Conservation (phyloP, 1,140 invertebrate species). For the Pseudobourletiella spinata region DNA sequence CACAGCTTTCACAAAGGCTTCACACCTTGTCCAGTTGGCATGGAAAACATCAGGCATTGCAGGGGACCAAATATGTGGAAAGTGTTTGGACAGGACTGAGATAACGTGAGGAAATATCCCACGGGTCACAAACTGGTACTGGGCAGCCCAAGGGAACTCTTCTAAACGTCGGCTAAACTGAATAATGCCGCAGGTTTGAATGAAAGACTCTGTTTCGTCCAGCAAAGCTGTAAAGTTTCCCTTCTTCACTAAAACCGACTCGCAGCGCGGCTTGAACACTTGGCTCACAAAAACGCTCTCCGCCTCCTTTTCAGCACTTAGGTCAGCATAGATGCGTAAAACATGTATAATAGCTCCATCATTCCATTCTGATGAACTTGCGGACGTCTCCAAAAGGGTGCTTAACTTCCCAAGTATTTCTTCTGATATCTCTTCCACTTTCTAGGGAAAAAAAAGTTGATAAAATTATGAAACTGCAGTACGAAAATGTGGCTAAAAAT, state of each 20-base stretch:
- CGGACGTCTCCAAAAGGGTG: slow-evolving; percentile 8
- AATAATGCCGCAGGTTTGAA: slow-evolving; percentile 17
- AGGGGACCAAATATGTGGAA: slow-evolving; percentile 36
- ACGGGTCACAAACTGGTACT: slow-evolving; percentile 27
- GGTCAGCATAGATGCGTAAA: not conserved
- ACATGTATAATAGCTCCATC: not conserved
- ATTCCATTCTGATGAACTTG: not conserved
- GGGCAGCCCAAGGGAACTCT: slow-evolving; percentile 27
- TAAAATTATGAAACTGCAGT: too few species aligned
- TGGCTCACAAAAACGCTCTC: slow-evolving; percentile 27
- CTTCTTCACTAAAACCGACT: slow-evolving; percentile 22
- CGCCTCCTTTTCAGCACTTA: slow-evolving; percentile 13
- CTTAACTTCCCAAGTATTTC: slow-evolving; percentile 12
- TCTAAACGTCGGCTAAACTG: slow-evolving; percentile 10
- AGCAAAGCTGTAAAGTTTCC: slow-evolving; percentile 31
- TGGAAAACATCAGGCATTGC: slow-evolving; percentile 33
- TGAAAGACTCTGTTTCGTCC: slow-evolving; percentile 29
- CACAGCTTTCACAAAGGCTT: slow-evolving; percentile 64
- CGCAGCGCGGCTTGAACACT: slow-evolving; percentile 30
- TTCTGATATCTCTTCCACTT: slow-evolving; percentile 7
- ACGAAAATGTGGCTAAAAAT: too few species aligned
- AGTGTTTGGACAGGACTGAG: slow-evolving; percentile 26
- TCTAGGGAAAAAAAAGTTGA: slow-evolving; percentile 4
- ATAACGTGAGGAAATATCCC: slow-evolving; percentile 27
- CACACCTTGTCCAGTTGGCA: slow-evolving; percentile 31